These are phyloP conservation scores for Monarcha castaneiventris DNA, from an alignment of 2,113 vertebrate species.

Conservation along the genomic window DNA sequence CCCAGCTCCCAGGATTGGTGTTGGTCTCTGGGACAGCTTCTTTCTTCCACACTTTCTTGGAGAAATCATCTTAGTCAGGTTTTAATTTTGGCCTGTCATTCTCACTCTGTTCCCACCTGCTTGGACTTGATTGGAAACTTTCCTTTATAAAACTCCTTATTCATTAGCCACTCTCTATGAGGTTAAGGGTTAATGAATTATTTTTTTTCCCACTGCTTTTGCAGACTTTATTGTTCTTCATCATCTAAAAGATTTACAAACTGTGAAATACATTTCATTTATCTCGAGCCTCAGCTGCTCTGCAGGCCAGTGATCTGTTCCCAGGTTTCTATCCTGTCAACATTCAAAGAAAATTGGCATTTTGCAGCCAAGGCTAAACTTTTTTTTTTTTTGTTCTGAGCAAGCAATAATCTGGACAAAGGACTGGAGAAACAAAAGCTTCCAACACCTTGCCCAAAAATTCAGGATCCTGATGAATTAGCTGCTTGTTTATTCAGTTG, in stretches of 20 bases:
- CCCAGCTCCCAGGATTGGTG: not conserved
- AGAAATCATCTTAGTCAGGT: not conserved
- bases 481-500: constrained; percentile 34
- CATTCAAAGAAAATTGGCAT: not conserved
- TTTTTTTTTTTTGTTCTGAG: not conserved
- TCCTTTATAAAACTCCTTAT: not conserved
- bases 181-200: not conserved
- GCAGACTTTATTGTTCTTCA: not conserved
- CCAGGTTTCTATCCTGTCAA: not conserved
- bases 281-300: not conserved
- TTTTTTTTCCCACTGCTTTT: not conserved
- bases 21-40: not conserved
- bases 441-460: not conserved
- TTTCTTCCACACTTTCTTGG: not conserved
- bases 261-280: not conserved
- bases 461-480: not conserved
- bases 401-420: not conserved
- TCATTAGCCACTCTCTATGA: not conserved
- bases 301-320: not conserved
- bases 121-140: not conserved
- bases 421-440: not conserved
- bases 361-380: not conserved
- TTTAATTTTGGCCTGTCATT: not conserved
- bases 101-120: not conserved
- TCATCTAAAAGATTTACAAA: not conserved